Evolutionary conservation across 2,797 vertebrate genomes (phyloP).

Genomic region (Aselliscus stoliczkanus): DNA sequence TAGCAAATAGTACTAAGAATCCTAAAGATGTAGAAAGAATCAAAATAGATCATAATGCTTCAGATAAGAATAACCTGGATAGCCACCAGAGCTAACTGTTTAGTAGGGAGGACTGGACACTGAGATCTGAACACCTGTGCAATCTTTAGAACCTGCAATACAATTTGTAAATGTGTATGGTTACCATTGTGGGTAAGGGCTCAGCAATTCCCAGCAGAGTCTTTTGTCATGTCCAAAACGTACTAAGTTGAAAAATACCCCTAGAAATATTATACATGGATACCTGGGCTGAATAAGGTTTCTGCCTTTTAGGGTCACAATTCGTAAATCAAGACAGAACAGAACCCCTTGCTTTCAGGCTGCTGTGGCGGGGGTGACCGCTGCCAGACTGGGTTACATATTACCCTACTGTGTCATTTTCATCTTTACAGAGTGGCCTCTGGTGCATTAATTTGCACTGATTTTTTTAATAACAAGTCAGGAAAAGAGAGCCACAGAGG

Average conservation of each 20-base stretch:
- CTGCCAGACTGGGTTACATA: not conserved
- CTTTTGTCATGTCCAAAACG: not conserved
- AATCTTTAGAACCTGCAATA: not conserved
- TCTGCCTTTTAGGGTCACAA: not conserved
- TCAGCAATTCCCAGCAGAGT: not conserved
- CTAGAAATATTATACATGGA: not conserved
- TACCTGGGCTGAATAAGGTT: not conserved
- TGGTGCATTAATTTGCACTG: not conserved
- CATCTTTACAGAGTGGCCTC: not conserved
- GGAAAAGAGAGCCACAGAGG: not conserved
- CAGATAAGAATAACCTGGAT: not conserved
- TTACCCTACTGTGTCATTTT: not conserved
- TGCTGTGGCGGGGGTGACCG: not conserved
- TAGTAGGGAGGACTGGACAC: not conserved
- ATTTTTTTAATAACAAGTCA: conserved; percentile 43
- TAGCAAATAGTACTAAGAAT: not conserved
- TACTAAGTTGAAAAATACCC: not conserved
- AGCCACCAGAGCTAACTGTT: not conserved
- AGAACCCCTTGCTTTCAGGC: not conserved
- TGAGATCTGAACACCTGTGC: not conserved
- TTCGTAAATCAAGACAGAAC: not conserved
- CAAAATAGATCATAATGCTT: not conserved
- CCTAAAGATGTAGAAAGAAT: not conserved
- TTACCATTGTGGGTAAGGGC: not conserved
- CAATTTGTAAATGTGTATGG: not conserved